Evolutionary conservation across 2,888 invertebrate species (phyloP).

Genomic region (Drosophila tanythrix): DNA sequence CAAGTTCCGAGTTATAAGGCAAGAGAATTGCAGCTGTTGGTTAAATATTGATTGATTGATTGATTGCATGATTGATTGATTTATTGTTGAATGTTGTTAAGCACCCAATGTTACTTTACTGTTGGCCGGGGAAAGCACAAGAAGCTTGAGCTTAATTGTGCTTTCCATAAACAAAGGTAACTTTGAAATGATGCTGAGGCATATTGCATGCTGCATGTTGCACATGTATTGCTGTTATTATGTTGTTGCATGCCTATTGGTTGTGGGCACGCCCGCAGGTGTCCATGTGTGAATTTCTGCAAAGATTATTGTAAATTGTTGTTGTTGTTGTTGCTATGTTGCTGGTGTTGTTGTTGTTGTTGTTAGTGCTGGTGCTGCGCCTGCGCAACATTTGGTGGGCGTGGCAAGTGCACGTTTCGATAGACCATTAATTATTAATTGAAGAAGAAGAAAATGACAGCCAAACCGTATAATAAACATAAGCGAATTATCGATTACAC

Average conservation of each 20-base stretch:
- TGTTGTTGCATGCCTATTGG: conserved; percentile 41
- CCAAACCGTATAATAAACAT: conserved; percentile 40
- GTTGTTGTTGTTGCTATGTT: conserved; percentile 41
- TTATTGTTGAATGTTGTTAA: conserved; percentile 21
- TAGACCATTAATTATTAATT: conserved; percentile 29
- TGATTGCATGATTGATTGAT: conserved; percentile 27
- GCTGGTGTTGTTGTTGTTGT: conserved; percentile 36
- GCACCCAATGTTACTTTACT: conserved; percentile 23
- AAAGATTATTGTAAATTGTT: conserved; percentile 67
- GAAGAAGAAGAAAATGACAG: conserved; percentile 31
- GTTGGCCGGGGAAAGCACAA: conserved; percentile 62
- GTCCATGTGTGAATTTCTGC: conserved; percentile 84
- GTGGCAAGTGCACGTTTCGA: conserved; percentile 64
- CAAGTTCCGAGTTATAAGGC: conserved; percentile 60
- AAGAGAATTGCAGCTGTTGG: conserved; percentile 72
- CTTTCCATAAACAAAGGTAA: conserved; percentile 55
- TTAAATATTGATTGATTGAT: conserved; percentile 26
- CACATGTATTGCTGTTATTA: conserved; percentile 24
- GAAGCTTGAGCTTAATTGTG: conserved; percentile 74
- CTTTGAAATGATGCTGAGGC: conserved; percentile 25
- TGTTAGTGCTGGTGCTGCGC: conserved; percentile 69
- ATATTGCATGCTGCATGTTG: conserved; percentile 26
- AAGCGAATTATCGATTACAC: conserved; percentile 59
- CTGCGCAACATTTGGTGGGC: conserved; percentile 75
- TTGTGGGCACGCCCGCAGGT: conserved; percentile 83